phyloP scores from a whole-genome alignment of 2,797 vertebrate genomes.

The Helicolenus hilgendorfi region DNA sequence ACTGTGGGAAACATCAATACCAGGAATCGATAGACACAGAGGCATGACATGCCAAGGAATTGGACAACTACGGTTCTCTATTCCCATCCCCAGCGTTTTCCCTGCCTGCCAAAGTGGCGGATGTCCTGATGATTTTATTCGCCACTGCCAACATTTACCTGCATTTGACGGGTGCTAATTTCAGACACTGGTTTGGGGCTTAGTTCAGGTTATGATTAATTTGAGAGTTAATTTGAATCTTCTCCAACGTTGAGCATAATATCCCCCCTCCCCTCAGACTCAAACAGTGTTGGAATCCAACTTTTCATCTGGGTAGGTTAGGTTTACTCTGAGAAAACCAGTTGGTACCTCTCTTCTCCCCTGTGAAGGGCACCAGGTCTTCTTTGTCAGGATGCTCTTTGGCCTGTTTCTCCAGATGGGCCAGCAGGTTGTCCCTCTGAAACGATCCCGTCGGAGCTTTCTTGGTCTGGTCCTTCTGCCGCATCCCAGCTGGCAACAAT shows the following conservation, averaged over 20 bases:
- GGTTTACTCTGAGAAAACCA: too few relatives aligned
- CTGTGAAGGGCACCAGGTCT: conserved; percentile 97
- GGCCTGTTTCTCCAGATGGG: conserved; percentile 98
- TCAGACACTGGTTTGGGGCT: background rate
- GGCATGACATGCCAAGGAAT: too few relatives aligned
- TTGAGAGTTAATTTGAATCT: background rate
- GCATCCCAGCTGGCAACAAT: conserved; percentile 95
- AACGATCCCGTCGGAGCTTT: conserved; percentile 96
- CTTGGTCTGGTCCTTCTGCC: conserved; percentile 98
- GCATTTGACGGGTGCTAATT: too few relatives aligned
- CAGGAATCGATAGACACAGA: too few relatives aligned
- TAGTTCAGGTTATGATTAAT: background rate
- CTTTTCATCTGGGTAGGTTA: background rate
- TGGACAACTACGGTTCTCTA: too few relatives aligned
- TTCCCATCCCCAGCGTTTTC: too few relatives aligned
- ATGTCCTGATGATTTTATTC: too few relatives aligned
- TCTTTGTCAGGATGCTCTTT: conserved; percentile 96
- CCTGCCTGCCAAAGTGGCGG: too few relatives aligned
- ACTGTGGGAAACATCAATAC: too few relatives aligned
- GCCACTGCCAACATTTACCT: too few relatives aligned
- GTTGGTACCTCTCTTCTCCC: conserved; percentile 96
- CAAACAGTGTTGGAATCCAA: background rate
- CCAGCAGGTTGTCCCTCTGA: conserved; percentile 96
- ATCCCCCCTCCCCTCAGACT: background rate
- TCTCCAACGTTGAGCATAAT: background rate